Conservation (phyloP, 2,113 vertebrate species). For the Dasyprocta punctata region DNA sequence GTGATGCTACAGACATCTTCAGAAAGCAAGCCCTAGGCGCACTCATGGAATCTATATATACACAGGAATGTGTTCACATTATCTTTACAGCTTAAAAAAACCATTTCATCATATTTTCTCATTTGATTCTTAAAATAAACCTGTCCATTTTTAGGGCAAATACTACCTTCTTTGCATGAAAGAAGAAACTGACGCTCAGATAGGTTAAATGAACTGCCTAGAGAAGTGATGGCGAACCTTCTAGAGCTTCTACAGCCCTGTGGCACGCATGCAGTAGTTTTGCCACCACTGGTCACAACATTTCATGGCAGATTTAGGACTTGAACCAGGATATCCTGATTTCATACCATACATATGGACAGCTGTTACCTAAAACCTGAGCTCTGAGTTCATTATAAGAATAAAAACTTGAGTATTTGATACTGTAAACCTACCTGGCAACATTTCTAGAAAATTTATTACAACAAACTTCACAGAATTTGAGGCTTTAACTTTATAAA, state of each 20-base stretch:
- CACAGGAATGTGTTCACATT: not conserved
- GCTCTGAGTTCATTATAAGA: not conserved
- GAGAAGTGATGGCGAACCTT: not conserved
- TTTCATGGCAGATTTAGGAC: not conserved
- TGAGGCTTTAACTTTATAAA: not conserved
- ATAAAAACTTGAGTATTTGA: not conserved
- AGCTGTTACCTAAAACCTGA: rapidly evolving
- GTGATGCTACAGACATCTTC: not conserved
- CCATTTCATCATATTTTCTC: not conserved
- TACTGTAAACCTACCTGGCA: not conserved
- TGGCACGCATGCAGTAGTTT: not conserved
- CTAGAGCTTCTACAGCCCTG: not conserved
- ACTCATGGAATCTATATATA: not conserved
- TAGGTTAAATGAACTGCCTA: not conserved
- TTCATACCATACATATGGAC: not conserved
- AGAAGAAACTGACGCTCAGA: not conserved
- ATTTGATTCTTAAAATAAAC: slow-evolving; percentile 4
- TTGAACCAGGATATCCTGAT: not conserved
- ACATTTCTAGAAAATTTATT: slow-evolving; percentile 2
- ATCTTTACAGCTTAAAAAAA: not conserved
- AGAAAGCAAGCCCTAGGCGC: not conserved
- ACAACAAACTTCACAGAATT: not conserved
- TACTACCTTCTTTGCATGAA: not conserved
- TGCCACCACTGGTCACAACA: not conserved
- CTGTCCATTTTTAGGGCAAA: not conserved